These are phyloP conservation scores for Sthenelais limicola DNA, from an alignment of 2,888 invertebrate species.

Conservation along the genomic window DNA sequence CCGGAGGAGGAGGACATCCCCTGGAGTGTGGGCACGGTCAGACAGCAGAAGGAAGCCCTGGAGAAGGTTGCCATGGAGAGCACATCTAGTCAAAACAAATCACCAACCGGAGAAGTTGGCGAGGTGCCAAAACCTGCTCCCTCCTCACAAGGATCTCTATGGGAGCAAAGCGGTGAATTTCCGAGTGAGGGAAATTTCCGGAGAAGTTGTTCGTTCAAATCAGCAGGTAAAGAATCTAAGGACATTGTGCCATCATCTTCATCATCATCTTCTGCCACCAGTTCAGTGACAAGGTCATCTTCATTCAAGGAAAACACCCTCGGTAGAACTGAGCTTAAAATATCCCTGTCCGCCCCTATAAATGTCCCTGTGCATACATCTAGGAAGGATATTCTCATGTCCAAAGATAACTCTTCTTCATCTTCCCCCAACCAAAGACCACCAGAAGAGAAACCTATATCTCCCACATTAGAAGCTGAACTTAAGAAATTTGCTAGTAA, in stretches of 20 bases:
- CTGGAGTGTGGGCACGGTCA: conserved; percentile 44
- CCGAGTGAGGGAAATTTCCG: background rate
- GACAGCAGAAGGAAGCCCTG: conserved; percentile 43
- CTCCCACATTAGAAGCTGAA: background rate
- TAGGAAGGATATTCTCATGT: background rate
- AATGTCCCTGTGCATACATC: background rate
- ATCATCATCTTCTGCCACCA: too few species aligned
- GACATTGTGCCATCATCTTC: too few species aligned
- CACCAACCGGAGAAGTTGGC: background rate
- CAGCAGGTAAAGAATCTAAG: too few species aligned
- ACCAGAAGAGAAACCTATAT: background rate
- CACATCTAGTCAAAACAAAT: background rate
- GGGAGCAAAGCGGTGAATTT: background rate
- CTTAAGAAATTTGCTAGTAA: conserved; percentile 1
- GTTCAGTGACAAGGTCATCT: conserved; percentile 2
- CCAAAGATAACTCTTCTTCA: background rate
- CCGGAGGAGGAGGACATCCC: conserved; percentile 40
- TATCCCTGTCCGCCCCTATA: conserved; percentile 3
- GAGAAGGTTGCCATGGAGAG: conserved; percentile 25
- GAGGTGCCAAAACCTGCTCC: background rate
- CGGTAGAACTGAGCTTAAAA: background rate
- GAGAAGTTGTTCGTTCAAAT: background rate
- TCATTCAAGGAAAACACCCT: conserved; percentile 8
- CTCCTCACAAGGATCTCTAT: background rate
- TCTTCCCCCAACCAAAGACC: too few species aligned